Evolutionary conservation across 2,888 invertebrate species (phyloP), one percentile per base, ranked within the genome.

Genomic region (Mesoligia furuncula): DNA sequence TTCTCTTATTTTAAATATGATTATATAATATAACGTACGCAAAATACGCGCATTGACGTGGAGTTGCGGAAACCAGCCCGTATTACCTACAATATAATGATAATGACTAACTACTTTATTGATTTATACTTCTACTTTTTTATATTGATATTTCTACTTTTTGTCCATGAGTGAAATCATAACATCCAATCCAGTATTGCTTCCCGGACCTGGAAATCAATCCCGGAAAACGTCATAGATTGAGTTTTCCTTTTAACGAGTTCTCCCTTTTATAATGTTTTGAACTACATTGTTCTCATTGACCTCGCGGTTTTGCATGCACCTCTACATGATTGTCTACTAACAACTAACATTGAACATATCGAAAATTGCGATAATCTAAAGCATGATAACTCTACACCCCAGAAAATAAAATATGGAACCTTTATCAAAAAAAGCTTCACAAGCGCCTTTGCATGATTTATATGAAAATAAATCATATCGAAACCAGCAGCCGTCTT

Each of bases 91-190:
- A n/a, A n/a, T n/a, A n/a, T n/a, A n/a, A n/a, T n/a, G n/a, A n/a
- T n/a, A n/a, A 82, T 51, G n/a, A 66, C n/a, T 31, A 45, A 59
- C 39, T 72, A 69, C n/a, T 36, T 79, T 48, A 57, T 57, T 57
- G 27, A n/a, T 59, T 51, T 31, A 48, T 9, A 31, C 31, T 31
- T 31, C 31, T 31, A 2, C 31, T 31, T 31, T 31, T 31, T 31
- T 31, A 3, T 31, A 31, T 31, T 31, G 2, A 31, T 31, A 31
- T 31, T 31, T 31, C 31, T 31, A 31, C 31, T 31, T 31, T 31
- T 31, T 31, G 7, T 39, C 51, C 51, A 24, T 31, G 39, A 80
- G 20, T 59, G 31, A 54, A 54, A 17, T 36, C 36, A n/a, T 36
- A n/a, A 24, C 31, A 51, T 68, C 15, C 31, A 24, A 68, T 68